These are phyloP conservation scores for Abrostola triplasia DNA, from an alignment of 2,888 invertebrate species.

Conservation along the genomic window DNA sequence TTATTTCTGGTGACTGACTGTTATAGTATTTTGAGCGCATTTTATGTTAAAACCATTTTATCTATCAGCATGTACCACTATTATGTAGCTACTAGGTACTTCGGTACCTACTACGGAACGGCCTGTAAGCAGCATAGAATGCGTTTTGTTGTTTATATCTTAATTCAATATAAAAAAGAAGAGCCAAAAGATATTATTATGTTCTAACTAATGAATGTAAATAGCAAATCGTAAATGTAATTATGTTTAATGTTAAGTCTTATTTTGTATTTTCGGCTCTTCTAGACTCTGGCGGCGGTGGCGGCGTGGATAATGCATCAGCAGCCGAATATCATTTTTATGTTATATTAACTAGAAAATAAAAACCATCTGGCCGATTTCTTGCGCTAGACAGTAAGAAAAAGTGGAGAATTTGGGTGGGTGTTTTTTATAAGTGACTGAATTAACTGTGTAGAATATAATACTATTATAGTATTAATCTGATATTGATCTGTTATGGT, in stretches of 20 bases:
- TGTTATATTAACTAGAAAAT: constrained; percentile 11
- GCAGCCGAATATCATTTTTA: constrained; percentile 12
- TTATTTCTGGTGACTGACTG: constrained; percentile 27
- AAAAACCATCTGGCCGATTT: constrained; percentile 7
- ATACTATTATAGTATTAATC: constrained; percentile 40
- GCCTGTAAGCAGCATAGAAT: background rate
- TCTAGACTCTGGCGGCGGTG: constrained; percentile 18
- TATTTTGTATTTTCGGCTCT: constrained; percentile 1
- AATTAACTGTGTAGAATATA: constrained; percentile 34
- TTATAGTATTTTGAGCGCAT: constrained; percentile 30
- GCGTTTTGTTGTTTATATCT: background rate
- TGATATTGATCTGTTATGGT: constrained; percentile 40
- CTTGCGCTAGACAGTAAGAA: constrained; percentile 6
- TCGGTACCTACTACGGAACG: background rate
- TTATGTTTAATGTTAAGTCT: constrained; percentile 1
- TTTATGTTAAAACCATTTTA: constrained; percentile 10
- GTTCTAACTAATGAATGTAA: constrained; percentile 3
- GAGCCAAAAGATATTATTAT: constrained; percentile 6
- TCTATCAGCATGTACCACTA: constrained; percentile 4
- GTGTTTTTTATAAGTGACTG: constrained; percentile 39
- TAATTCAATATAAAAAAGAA: background rate
- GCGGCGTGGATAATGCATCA: no score
- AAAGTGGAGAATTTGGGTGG: constrained; percentile 24
- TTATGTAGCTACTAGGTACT: background rate
- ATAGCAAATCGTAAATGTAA: constrained; percentile 35